Percentiles rank a stretch among this genome's conserved stretches.
These are phyloP conservation scores for Herpailurus yagouaroundi DNA, from an alignment of 2,113 vertebrate genomes.

Conservation along the genomic window DNA sequence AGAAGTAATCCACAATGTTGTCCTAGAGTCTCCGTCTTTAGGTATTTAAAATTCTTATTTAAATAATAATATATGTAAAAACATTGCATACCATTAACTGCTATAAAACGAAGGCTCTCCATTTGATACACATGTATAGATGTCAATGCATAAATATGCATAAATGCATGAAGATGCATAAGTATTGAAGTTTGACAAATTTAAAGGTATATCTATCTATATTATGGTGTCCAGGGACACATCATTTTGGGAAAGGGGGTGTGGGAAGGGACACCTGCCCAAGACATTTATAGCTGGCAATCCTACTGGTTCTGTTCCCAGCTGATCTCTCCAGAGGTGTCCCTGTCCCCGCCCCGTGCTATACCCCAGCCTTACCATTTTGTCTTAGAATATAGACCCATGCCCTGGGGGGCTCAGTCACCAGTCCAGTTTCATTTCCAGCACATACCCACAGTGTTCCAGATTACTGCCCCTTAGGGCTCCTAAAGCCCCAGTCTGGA, in stretches of 20 bases:
- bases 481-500: background rate
- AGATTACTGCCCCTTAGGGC: too few relatives aligned
- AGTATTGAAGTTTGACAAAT: background rate
- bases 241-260: background rate
- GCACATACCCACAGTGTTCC: background rate
- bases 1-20: background rate
- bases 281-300: too few relatives aligned
- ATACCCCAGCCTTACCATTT: too few relatives aligned
- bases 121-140: background rate
- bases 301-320: background rate
- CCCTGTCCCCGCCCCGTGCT: background rate
- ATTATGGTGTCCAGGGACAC: background rate
- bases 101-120: background rate
- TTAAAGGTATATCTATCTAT: background rate
- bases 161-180: background rate
- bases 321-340: background rate
- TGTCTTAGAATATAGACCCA: background rate
- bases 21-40: background rate
- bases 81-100: background rate
- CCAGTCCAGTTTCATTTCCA: background rate
- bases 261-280: background rate
- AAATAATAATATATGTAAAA: background rate
- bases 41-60: background rate
- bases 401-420: accelerated
- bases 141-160: background rate